These are phyloP conservation scores for Synergus gifuensis DNA, from an alignment of 2,888 invertebrate species.

Conservation along the genomic window DNA sequence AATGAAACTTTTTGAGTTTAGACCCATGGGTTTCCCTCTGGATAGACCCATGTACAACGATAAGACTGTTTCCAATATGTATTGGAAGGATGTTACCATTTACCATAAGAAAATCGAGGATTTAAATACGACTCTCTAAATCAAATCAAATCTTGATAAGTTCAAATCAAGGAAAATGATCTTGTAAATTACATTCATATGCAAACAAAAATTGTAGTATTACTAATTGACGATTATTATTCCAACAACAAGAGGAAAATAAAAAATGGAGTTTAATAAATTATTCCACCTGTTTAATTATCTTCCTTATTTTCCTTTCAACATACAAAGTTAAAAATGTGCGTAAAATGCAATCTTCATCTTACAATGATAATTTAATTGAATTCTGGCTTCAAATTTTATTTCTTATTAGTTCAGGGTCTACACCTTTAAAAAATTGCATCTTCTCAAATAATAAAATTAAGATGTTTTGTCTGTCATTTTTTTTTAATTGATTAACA, in stretches of 20 bases:
- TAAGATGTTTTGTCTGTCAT: too few species aligned
- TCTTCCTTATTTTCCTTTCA: background rate
- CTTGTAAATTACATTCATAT: background rate
- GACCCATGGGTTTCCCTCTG: constrained; percentile 80
- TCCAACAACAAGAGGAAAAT: background rate
- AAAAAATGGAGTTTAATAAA: background rate
- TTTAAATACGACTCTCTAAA: constrained; percentile 44
- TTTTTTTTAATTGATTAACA: too few species aligned
- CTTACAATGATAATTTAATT: background rate
- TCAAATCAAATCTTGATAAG: background rate
- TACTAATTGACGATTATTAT: background rate
- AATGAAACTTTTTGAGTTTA: constrained; percentile 68
- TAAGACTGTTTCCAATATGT: constrained; percentile 64
- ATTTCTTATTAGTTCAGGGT: background rate
- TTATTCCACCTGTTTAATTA: background rate
- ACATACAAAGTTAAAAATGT: background rate
- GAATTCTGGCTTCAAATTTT: too few species aligned
- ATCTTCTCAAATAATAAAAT: too few species aligned
- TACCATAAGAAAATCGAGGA: constrained; percentile 58
- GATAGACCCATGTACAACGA: constrained; percentile 78
- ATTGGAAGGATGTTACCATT: constrained; percentile 65
- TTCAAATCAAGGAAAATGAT: background rate
- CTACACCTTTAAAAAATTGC: too few species aligned
- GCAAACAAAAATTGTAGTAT: background rate
- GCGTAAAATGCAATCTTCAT: background rate